Percentiles rank a stretch among this genome's conserved stretches.
Conservation (phyloP, 2,888 invertebrate genomes). For the Arctia plantaginis region DNA sequence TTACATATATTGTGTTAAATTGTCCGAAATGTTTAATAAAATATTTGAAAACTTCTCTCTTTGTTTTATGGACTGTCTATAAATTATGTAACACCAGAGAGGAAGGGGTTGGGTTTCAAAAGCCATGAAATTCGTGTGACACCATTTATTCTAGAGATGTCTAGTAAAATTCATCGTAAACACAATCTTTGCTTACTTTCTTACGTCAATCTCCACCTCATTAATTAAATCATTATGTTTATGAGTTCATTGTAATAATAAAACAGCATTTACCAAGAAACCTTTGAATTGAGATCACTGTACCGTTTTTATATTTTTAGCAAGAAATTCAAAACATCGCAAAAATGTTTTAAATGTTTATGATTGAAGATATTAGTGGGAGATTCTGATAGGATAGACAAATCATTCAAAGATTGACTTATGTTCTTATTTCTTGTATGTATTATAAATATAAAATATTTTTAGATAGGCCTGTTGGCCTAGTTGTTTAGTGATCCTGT, state of each 20-base stretch:
- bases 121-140: no score
- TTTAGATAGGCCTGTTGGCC: background rate
- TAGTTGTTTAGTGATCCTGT: background rate
- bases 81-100: no score
- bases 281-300: conserved; percentile 5
- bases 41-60: no score
- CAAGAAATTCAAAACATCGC: conserved; percentile 2
- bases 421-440: background rate
- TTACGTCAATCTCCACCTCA: background rate
- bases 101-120: no score
- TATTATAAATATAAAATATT: background rate
- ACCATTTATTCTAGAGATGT: no score
- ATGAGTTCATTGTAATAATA: conserved; percentile 18
- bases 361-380: background rate
- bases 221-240: conserved; percentile 9
- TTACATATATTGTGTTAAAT: no score
- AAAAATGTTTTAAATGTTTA: conserved; percentile 1
- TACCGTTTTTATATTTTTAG: conserved; percentile 9
- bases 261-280: conserved; percentile 9
- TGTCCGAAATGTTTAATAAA: no score
- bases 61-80: no score
- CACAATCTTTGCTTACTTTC: conserved; percentile 5
- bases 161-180: background rate
- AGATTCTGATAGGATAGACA: background rate
- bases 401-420: background rate